Percentiles rank a stretch among this genome's conserved stretches.
phyloP scores from a whole-genome alignment of 2,113 vertebrate genomes.

The Calonectris borealis region DNA sequence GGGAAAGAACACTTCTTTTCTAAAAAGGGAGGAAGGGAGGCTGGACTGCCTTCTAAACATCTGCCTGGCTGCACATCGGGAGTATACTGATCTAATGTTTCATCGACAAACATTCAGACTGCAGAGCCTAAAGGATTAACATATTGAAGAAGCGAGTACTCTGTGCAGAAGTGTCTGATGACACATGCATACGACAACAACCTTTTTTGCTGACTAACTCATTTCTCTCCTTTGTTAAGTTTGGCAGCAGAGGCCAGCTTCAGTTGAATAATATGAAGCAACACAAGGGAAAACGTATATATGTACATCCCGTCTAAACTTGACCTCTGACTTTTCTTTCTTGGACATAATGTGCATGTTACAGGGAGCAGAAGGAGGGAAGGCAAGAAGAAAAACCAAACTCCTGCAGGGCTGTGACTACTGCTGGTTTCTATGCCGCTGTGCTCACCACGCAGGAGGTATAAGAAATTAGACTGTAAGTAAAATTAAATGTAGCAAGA shows the following conservation, averaged over 20 bases:
- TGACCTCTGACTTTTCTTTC: neutral
- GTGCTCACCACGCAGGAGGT: neutral
- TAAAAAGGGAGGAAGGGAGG: neutral
- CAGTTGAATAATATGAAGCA: neutral
- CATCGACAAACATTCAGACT: neutral
- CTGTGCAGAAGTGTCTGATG: neutral
- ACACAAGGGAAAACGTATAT: neutral
- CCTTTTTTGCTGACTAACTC: neutral
- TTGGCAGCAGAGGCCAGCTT: neutral
- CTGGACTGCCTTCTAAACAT: neutral
- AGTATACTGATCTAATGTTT: neutral
- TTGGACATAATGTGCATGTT: neutral
- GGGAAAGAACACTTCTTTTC: neutral
- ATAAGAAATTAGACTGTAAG: neutral
- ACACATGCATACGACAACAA: neutral
- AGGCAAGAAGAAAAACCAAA: neutral
- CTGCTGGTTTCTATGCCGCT: neutral
- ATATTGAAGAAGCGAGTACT: neutral
- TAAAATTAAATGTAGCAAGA: slow-evolving; percentile 16
- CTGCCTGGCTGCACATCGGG: neutral
- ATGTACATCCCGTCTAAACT: neutral
- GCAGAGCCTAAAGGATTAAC: neutral
- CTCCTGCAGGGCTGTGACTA: neutral
- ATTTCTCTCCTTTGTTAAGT: neutral
- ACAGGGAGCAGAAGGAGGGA: neutral